These are phyloP conservation scores for Hydroisotoma schaefferi DNA, from an alignment of 2,888 invertebrate genomes.

Conservation along the genomic window DNA sequence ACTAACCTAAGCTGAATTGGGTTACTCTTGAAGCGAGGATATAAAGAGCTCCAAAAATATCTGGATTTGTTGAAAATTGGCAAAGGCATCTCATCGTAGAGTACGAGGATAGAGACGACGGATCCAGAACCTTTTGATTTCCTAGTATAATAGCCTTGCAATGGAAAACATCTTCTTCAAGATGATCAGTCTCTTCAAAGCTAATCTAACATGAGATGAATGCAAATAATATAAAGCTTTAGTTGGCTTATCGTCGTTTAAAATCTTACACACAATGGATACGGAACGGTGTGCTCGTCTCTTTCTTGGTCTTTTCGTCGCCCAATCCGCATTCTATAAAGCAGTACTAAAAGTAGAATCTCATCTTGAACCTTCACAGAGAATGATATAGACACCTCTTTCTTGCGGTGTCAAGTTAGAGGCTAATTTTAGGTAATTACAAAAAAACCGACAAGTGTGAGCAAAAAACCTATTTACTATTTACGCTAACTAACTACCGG, in stretches of 20 bases:
- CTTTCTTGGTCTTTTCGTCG: not conserved
- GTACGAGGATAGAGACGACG: not conserved
- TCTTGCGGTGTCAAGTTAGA: not conserved
- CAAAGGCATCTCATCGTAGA: conserved; percentile 18
- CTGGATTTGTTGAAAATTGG: conserved; percentile 41
- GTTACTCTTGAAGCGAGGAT: conserved; percentile 6
- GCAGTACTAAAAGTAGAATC: no score
- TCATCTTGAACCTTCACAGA: no score
- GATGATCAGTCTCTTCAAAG: not conserved
- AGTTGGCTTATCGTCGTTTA: not conserved
- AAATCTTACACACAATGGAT: not conserved
- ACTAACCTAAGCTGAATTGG: not conserved
- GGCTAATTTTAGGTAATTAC: conserved; percentile 17
- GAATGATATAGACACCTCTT: not conserved
- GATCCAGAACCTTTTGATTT: not conserved
- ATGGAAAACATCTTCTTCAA: no score
- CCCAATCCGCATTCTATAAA: no score
- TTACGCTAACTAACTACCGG: no score
- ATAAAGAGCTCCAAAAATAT: conserved; percentile 38
- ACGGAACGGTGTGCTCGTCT: no score
- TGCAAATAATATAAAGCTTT: not conserved
- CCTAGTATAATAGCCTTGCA: no score
- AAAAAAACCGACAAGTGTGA: conserved; percentile 10
- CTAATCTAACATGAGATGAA: conserved; percentile 3
- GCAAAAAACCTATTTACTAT: no score